A percentile compares a stretch with the other conserved stretches of the same genome.
These are phyloP conservation scores for Syrmaticus mikado DNA, from an alignment of 2,113 vertebrate species.

Conservation along the genomic window DNA sequence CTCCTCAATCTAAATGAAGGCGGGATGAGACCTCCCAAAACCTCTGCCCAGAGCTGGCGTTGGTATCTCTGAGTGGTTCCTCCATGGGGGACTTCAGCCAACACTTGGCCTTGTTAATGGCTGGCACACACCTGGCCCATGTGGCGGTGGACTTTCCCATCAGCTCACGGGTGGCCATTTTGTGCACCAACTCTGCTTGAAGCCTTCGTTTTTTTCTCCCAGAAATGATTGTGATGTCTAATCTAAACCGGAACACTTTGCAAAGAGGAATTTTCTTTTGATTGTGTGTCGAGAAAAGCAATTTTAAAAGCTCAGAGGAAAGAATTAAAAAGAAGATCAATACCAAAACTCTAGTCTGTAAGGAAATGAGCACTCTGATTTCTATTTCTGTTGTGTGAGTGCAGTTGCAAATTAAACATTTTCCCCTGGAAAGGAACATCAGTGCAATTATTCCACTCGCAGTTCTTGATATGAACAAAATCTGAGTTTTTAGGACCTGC, in stretches of 20 bases:
- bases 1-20: background rate
- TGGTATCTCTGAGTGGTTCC: too few relatives aligned
- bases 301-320: background rate
- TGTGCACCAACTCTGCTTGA: background rate
- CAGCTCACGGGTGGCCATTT: background rate
- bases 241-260: background rate
- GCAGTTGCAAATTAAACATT: background rate
- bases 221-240: rapidly evolving
- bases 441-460: background rate
- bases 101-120: background rate
- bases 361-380: background rate
- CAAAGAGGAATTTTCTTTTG: background rate
- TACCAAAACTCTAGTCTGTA: background rate
- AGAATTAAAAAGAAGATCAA: background rate
- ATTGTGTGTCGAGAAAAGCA: background rate
- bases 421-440: background rate
- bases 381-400: background rate
- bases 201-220: background rate
- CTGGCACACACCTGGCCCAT: background rate
- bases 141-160: background rate
- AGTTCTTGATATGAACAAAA: background rate
- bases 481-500: background rate
- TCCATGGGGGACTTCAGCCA: background rate
- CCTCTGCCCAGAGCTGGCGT: background rate
- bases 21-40: background rate